These are phyloP conservation scores for Sternotherus odoratus DNA, from an alignment of 2,797 vertebrate genomes.

Conservation along the genomic window DNA sequence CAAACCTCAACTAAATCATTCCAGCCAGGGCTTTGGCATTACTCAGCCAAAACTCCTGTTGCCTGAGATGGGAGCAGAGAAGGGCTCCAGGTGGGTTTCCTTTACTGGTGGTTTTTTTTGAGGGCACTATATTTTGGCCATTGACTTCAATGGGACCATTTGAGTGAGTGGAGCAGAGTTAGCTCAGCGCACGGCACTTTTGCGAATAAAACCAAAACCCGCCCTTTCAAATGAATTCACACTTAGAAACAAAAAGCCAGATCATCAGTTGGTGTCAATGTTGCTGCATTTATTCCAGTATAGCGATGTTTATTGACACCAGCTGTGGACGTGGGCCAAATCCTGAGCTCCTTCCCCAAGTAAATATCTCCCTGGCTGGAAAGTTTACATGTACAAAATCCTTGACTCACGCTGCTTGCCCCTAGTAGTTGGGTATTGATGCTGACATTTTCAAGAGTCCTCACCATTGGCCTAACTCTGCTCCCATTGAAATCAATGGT, in stretches of 20 bases:
- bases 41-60: conserved; percentile 52
- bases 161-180: not conserved
- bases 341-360: not conserved
- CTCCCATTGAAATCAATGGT: not conserved
- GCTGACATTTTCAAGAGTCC: not conserved
- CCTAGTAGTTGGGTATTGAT: not conserved
- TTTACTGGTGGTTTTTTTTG: conserved; percentile 47
- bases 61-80: not conserved
- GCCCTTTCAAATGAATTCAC: not conserved
- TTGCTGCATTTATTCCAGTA: not conserved
- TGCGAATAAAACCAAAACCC: not conserved
- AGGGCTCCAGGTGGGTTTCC: conserved; percentile 31
- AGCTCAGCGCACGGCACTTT: not conserved
- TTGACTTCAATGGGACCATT: not conserved
- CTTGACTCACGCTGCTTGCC: not conserved
- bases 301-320: not conserved
- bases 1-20: too few species aligned
- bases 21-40: too few species aligned
- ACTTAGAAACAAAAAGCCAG: not conserved
- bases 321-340: not conserved
- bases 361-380: not conserved
- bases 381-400: not conserved
- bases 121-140: not conserved
- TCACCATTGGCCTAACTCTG: not conserved
- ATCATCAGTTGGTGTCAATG: not conserved